These are phyloP conservation scores for Eumerus sabulonum DNA, from an alignment of 2,888 invertebrate genomes.

Conservation along the genomic window DNA sequence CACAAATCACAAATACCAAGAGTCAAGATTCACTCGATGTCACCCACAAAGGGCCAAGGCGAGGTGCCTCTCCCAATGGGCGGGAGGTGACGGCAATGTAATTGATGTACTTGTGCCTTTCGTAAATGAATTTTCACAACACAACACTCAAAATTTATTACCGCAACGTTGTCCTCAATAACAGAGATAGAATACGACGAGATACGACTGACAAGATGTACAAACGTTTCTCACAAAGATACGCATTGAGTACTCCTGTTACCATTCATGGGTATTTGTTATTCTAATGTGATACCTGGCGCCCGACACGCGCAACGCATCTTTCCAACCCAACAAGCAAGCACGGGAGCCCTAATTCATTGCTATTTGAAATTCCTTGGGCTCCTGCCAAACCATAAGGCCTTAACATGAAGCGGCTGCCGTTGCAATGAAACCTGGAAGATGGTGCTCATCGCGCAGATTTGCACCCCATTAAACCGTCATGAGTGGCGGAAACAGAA, in stretches of 20 bases:
- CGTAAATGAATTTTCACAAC: constrained; percentile 65
- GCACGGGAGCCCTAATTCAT: constrained; percentile 51
- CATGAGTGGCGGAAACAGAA: constrained; percentile 57
- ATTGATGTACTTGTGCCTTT: constrained; percentile 68
- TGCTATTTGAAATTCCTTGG: constrained; percentile 62
- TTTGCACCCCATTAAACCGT: constrained; percentile 68
- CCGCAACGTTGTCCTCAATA: constrained; percentile 21
- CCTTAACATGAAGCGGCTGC: constrained; percentile 46
- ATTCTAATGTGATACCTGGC: constrained; percentile 48
- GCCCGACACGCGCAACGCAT: background rate
- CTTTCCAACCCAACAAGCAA: too few species aligned
- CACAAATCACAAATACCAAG: constrained; percentile 54
- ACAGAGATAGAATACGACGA: constrained; percentile 19
- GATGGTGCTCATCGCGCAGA: constrained; percentile 67
- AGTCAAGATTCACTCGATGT: constrained; percentile 41
- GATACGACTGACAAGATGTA: background rate
- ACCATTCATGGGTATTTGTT: constrained; percentile 47
- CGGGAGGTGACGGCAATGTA: constrained; percentile 39
- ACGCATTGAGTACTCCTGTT: constrained; percentile 12
- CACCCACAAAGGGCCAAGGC: background rate
- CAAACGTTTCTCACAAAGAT: too few species aligned
- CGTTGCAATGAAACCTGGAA: constrained; percentile 52
- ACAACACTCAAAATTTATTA: constrained; percentile 62
- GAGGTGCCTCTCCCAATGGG: background rate
- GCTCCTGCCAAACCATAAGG: constrained; percentile 30